Base-by-base conservation (phyloP, 2,797 vertebrate genomes). In the Kryptolebias ocellatus region DNA sequence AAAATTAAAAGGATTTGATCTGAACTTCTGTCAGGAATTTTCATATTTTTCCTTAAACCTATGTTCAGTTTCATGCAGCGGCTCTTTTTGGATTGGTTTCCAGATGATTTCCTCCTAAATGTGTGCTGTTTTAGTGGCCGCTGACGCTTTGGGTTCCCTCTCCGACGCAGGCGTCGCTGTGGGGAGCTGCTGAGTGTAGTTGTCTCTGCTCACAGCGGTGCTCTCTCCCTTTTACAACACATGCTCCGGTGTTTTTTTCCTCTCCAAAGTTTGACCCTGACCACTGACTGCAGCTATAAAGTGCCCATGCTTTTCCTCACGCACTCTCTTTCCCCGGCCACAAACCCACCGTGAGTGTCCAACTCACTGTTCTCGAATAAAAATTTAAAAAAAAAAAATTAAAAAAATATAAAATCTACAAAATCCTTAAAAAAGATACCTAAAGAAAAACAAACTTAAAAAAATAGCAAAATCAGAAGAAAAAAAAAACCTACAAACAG, bases 281-380 rank as follows among this genome's bases (percentile, higher is more conserved):
- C 74, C 81, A 73, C 87, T 77, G 58, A 72, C 85, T 51, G 79
- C 59, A 85, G 60, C 86, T 95, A 95, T 95, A 95, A 94, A 95
- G 93, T 91, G 79, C 62, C 82, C 91, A 85, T 72, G 91, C 91
- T 76, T 24, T 70, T 80, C 80, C 88, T 66, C 84, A 84, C 84
- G 83, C 92, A 88, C 85, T 86, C 94, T 95, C 93, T 95, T 94
- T 94, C 85, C 88, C 87, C 86, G 85, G 77, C 92, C 90, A 90
- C 91, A 91, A 91, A 92, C 92, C 89, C 79, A 89, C 91, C 85
- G 94, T 94, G 94, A 94, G 94, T 94, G 93, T 91, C 72, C 62
- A 89, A 93, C 94, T 94, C 94, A 94, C 94, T 59, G 92, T 89
- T 91, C 82, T 87, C 82, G 80, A 54, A 51, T 91, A 91, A 46